Percentiles rank a stretch among this genome's conserved stretches.
Conservation (phyloP, 1,140 invertebrate genomes). For the Saxidomus purpurata region DNA sequence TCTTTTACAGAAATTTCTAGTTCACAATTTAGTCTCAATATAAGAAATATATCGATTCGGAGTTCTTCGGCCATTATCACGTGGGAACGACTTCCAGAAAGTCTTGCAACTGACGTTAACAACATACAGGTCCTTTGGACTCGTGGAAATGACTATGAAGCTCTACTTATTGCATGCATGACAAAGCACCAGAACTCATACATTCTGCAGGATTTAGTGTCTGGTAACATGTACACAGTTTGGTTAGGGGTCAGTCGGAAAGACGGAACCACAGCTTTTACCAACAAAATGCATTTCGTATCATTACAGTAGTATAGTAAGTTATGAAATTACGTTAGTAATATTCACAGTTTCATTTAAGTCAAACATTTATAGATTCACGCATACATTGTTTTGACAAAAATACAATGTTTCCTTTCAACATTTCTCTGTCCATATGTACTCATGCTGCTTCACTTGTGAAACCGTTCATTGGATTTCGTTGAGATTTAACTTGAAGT, state of each 20-base stretch:
- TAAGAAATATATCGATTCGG: constrained; percentile 26
- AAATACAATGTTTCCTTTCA: too few relatives aligned
- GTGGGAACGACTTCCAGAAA: background rate
- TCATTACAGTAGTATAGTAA: constrained; percentile 2
- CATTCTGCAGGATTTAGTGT: background rate
- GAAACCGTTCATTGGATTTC: too few relatives aligned
- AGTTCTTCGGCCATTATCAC: background rate
- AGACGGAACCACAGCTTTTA: constrained; percentile 2
- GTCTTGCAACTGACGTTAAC: background rate
- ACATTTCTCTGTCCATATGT: too few relatives aligned
- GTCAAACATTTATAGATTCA: too few relatives aligned
- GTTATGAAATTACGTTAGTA: too few relatives aligned
- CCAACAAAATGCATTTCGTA: constrained; percentile 44
- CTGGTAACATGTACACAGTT: constrained; percentile 13
- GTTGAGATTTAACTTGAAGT: too few relatives aligned
- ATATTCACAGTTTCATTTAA: too few relatives aligned
- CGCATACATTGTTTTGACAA: too few relatives aligned
- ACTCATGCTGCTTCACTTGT: too few relatives aligned
- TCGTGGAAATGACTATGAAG: background rate
- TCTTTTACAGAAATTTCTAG: constrained; percentile 27
- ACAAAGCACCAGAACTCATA: background rate
- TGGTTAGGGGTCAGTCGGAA: constrained; percentile 30
- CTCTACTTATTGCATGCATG: constrained; percentile 14
- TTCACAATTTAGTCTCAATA: background rate
- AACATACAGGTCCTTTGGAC: constrained; percentile 40